phyloP scores from a whole-genome alignment of 2,888 invertebrate species.

The Alviniconcha strummeri region DNA sequence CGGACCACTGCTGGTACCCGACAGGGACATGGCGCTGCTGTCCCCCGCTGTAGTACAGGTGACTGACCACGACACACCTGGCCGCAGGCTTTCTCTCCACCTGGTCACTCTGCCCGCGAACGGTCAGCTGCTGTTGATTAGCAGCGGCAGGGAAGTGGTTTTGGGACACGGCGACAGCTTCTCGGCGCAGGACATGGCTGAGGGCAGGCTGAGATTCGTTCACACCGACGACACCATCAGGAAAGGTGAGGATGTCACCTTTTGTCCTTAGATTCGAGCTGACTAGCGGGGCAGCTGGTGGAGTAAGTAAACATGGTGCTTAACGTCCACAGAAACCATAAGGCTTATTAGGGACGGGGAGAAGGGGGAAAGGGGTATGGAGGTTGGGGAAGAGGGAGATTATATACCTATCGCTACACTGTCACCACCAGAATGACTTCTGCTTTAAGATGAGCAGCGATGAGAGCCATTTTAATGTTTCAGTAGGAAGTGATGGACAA shows the following conservation, averaged over 20 bases:
- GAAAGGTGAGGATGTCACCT: constrained; percentile 38
- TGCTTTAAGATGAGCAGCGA: too few relatives aligned
- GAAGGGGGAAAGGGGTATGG: too few relatives aligned
- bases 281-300: too few relatives aligned
- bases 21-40: constrained; percentile 46
- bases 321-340: too few relatives aligned
- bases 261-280: too few relatives aligned
- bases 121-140: constrained; percentile 52
- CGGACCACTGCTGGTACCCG: constrained; percentile 48
- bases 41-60: constrained; percentile 50
- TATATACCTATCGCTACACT: too few relatives aligned
- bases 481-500: too few relatives aligned
- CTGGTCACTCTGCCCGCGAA: constrained; percentile 47
- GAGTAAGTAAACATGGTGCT: too few relatives aligned
- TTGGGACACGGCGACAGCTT: constrained; percentile 50
- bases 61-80: constrained; percentile 55
- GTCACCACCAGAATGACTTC: too few relatives aligned
- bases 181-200: constrained; percentile 48
- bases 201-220: constrained; percentile 51
- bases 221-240: constrained; percentile 36
- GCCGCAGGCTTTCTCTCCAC: constrained; percentile 48
- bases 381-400: too few relatives aligned
- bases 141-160: constrained; percentile 48
- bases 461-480: too few relatives aligned
- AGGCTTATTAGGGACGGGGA: too few relatives aligned